Evolutionary conservation across 2,113 vertebrate genomes (phyloP).

Genomic region (Poecilia latipinna): DNA sequence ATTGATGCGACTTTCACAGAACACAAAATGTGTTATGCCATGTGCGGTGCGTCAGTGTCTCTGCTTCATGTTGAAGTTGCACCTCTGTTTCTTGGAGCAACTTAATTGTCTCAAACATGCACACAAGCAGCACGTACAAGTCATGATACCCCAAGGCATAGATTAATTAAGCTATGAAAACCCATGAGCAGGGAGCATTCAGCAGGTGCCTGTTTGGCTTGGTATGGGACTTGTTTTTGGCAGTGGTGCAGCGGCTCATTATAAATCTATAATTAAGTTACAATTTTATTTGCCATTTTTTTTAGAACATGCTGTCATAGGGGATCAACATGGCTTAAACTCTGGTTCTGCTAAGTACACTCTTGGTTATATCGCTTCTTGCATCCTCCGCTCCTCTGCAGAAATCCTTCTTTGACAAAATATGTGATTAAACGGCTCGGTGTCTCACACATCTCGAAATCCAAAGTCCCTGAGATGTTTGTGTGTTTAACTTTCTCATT

Average conservation of each 20-base stretch:
- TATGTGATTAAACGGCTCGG: conserved; percentile 36
- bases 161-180: conserved; percentile 85
- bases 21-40: conserved; percentile 37
- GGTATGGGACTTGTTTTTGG: conserved; percentile 79
- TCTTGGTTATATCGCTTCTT: conserved; percentile 50
- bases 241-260: conserved; percentile 75
- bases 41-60: conserved; percentile 50
- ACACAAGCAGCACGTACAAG: conserved; percentile 69
- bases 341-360: conserved; percentile 63
- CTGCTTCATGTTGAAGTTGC: conserved; percentile 69
- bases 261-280: conserved; percentile 80
- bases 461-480: conserved; percentile 46
- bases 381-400: conserved; percentile 38
- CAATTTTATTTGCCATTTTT: conserved; percentile 74
- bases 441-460: conserved; percentile 19
- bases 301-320: conserved; percentile 54
- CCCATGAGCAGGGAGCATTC: conserved; percentile 77
- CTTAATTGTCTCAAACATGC: conserved; percentile 82
- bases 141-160: conserved; percentile 83
- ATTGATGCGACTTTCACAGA: conserved; percentile 48
- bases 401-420: conserved; percentile 47
- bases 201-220: conserved; percentile 81
- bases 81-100: conserved; percentile 76
- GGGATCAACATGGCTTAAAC: conserved; percentile 65
- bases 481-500: conserved; percentile 40